A percentile compares a stretch with the other conserved stretches of the same genome.
Conservation (phyloP, 2,113 vertebrate genomes). For the Malurus alboscapulatus region DNA sequence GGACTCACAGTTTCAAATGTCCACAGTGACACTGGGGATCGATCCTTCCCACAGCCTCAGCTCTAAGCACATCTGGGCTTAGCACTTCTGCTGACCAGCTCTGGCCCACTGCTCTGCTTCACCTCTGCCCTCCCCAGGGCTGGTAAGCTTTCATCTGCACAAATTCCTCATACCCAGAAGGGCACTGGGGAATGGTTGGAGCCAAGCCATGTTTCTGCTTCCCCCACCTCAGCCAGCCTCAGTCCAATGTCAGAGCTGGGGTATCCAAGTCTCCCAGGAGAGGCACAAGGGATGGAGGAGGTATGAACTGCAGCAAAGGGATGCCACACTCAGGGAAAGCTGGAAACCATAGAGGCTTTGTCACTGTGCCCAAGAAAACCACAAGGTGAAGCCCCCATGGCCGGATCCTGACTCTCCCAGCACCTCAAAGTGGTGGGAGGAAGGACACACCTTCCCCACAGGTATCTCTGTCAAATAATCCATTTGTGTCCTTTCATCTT, state of each 20-base stretch:
- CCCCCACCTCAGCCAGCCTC: not conserved
- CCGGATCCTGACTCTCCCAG: not conserved
- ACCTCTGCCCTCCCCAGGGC: not conserved
- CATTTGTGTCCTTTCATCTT: not conserved
- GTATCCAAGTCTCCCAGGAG: not conserved
- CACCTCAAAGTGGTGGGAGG: not conserved
- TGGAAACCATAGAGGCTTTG: not conserved
- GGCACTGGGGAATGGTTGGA: not conserved
- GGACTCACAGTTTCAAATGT: not conserved
- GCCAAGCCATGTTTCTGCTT: not conserved
- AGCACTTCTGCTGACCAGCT: not conserved
- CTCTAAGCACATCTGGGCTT: not conserved
- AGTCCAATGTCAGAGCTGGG: not conserved
- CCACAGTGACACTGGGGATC: not conserved
- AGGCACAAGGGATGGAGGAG: not conserved
- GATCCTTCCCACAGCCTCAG: not conserved
- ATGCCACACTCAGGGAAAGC: not conserved
- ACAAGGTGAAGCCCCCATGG: not conserved
- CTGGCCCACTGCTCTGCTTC: not conserved
- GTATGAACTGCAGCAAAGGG: not conserved
- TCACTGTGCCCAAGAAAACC: not conserved
- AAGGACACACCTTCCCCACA: not conserved
- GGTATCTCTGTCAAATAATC: not conserved
- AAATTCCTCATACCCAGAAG: not conserved
- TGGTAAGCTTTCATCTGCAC: not conserved